Evolutionary conservation across 2,888 invertebrate species (phyloP).

Genomic region (Tanytarsus gracilentus): DNA sequence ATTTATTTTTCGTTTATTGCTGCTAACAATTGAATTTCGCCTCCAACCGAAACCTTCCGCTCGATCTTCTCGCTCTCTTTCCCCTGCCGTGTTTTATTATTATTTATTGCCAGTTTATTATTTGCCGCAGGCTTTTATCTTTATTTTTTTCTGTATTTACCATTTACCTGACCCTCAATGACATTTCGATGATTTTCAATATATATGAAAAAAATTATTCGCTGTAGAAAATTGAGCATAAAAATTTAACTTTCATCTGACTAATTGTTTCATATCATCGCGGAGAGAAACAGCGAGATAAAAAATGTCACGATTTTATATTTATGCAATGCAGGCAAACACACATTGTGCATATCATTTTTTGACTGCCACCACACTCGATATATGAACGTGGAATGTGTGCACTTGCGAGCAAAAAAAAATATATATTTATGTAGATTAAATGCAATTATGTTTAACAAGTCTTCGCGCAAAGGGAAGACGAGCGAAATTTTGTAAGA

Average conservation of each 20-base stretch:
- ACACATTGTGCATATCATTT: no score
- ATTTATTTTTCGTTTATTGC: conserved; percentile 16
- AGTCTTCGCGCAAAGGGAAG: no score
- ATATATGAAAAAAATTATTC: not conserved
- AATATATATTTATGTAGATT: no score
- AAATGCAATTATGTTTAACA: no score
- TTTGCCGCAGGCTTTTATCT: conserved; percentile 10
- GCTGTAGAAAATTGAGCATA: not conserved
- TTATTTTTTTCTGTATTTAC: not conserved
- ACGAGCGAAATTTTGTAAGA: no score
- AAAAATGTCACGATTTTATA: not conserved
- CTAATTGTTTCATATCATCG: conserved; percentile 14
- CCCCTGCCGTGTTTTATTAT: not conserved
- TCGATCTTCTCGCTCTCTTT: not conserved
- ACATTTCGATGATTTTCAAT: conserved; percentile 9
- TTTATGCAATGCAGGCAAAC: not conserved
- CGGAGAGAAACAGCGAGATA: no score
- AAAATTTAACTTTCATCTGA: conserved; percentile 2
- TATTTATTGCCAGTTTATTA: conserved; percentile 15
- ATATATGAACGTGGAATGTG: no score
- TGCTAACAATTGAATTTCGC: conserved; percentile 4
- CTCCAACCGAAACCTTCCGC: not conserved
- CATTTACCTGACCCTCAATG: conserved; percentile 12
- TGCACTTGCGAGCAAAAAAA: no score
- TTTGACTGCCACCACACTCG: no score